Evolutionary conservation across 2,113 vertebrate genomes (phyloP).

Genomic region (Campylorhamphus procurvoides): DNA sequence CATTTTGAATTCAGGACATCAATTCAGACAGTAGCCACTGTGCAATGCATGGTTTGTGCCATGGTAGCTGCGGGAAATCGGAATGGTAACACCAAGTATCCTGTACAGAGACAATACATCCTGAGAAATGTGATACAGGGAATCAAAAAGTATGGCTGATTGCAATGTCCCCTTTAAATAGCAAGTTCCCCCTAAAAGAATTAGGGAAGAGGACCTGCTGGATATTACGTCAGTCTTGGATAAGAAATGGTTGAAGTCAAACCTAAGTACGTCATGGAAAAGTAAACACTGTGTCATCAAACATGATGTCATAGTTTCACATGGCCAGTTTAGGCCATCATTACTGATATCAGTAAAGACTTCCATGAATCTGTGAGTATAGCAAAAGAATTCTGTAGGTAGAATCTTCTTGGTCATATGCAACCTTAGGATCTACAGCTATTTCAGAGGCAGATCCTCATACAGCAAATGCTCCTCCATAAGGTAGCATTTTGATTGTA

Average conservation of each 20-base stretch:
- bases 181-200: background rate
- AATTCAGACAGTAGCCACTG: background rate
- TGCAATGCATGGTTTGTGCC: background rate
- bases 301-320: background rate
- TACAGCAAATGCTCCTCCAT: background rate
- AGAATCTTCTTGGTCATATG: background rate
- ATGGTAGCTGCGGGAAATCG: background rate
- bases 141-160: background rate
- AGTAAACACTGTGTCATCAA: background rate
- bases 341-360: background rate
- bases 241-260: background rate
- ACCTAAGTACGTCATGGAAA: background rate
- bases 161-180: background rate
- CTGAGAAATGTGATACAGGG: background rate
- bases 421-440: background rate
- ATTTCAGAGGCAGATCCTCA: background rate
- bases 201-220: background rate
- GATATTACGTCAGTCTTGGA: background rate
- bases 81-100: rapidly evolving
- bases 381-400: background rate
- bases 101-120: background rate
- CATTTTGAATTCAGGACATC: background rate
- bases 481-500: background rate
- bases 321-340: background rate
- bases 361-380: background rate